These are phyloP conservation scores for Scolopax bukidnonensis DNA, from an alignment of 2,797 vertebrate genomes.

Conservation along the genomic window DNA sequence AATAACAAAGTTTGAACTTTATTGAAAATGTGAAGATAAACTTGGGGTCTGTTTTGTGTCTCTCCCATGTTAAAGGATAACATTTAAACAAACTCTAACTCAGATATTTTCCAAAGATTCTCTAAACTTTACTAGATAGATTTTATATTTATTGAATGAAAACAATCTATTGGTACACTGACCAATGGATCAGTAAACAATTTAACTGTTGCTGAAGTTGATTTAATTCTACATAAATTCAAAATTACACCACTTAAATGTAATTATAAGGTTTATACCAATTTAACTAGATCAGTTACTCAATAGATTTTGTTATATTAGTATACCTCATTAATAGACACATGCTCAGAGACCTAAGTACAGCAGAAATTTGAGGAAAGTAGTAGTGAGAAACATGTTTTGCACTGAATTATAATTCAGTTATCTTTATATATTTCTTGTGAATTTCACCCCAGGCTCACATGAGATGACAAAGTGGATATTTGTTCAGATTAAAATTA, in stretches of 20 bases:
- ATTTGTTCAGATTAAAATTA: constrained; percentile 25
- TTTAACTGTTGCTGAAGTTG: neutral
- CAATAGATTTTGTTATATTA: neutral
- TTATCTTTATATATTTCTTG: neutral
- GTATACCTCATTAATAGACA: neutral
- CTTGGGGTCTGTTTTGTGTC: neutral
- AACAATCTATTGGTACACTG: neutral
- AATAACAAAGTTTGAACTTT: neutral
- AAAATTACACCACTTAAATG: neutral
- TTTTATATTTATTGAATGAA: neutral
- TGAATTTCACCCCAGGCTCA: neutral
- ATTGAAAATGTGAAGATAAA: neutral
- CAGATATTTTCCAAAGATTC: neutral
- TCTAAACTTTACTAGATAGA: neutral
- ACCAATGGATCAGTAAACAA: neutral
- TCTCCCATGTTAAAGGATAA: neutral
- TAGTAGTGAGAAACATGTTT: neutral
- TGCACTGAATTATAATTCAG: neutral
- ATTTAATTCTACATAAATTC: neutral
- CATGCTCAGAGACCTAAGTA: neutral
- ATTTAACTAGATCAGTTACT: neutral
- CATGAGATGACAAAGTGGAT: neutral
- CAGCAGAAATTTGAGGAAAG: neutral
- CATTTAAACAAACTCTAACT: neutral
- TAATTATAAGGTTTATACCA: neutral